These are phyloP conservation scores for Junonia oenone DNA, from an alignment of 2,888 invertebrate species.

Conservation along the genomic window DNA sequence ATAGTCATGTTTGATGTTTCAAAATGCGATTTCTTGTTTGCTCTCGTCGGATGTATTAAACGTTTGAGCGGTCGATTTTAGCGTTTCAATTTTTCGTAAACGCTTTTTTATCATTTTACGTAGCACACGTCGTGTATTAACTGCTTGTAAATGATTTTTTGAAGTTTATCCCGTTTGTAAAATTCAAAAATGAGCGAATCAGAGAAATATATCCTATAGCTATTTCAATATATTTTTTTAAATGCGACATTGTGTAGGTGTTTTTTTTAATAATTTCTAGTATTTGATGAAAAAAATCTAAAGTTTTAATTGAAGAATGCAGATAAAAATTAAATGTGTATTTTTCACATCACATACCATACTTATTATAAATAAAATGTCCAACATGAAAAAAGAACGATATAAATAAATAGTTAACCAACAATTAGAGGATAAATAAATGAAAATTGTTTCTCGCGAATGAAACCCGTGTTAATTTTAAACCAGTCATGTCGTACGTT, in stretches of 20 bases:
- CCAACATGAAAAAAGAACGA: neutral
- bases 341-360: too few species aligned
- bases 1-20: conserved; percentile 39
- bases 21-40: conserved; percentile 31
- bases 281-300: too few species aligned
- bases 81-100: neutral
- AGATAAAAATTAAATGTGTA: too few species aligned
- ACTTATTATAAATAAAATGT: too few species aligned
- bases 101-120: neutral
- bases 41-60: conserved; percentile 14
- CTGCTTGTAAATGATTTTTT: neutral
- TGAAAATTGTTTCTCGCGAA: conserved; percentile 13
- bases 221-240: too few species aligned
- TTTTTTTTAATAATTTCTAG: too few species aligned
- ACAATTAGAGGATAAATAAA: conserved; percentile 10
- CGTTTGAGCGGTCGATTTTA: conserved; percentile 7
- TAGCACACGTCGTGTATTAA: neutral
- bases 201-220: too few species aligned
- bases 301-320: too few species aligned
- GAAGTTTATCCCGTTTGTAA: neutral
- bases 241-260: too few species aligned
- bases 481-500: conserved; percentile 23
- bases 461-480: conserved; percentile 22
- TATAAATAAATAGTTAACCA: neutral
- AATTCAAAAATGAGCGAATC: neutral